Conservation (phyloP, 2,888 invertebrate species). For the Callosobruchus maculatus region DNA sequence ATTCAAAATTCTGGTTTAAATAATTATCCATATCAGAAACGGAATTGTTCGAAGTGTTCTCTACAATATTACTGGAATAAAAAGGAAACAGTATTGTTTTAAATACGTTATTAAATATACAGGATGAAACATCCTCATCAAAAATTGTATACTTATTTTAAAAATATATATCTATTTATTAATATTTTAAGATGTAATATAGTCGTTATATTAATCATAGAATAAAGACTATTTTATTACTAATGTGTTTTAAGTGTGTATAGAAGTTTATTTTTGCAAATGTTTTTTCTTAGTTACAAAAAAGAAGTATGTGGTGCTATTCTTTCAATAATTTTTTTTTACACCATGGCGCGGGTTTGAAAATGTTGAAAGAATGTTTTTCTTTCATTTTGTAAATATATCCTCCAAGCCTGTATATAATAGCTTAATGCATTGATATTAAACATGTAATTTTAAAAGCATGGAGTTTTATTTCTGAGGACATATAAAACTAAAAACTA, state of each 20-base stretch:
- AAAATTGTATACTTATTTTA: constrained; percentile 15
- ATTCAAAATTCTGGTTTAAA: too few relatives aligned
- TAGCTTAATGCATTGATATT: not conserved
- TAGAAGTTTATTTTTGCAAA: constrained; percentile 33
- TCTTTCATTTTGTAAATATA: constrained; percentile 17
- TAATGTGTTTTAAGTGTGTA: constrained; percentile 24
- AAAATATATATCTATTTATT: constrained; percentile 13
- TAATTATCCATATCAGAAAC: too few relatives aligned
- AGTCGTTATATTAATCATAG: constrained; percentile 4
- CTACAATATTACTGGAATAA: not conserved
- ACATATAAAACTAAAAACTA: too few relatives aligned
- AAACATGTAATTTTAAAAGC: not conserved
- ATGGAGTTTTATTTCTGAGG: not conserved
- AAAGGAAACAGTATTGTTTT: not conserved
- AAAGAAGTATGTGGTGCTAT: constrained; percentile 22
- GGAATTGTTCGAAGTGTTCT: not conserved
- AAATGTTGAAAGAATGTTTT: constrained; percentile 8
- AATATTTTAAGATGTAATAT: constrained; percentile 11
- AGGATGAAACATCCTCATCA: not conserved
- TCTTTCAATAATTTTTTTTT: constrained; percentile 3
- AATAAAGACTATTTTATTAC: constrained; percentile 26
- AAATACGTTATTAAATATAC: not conserved
- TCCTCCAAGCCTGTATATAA: constrained; percentile 17
- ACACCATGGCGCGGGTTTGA: constrained; percentile 16
- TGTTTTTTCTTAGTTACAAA: constrained; percentile 13